Base-by-base conservation (phyloP, 2,113 vertebrate species). In the Megatriorchis doriae region DNA sequence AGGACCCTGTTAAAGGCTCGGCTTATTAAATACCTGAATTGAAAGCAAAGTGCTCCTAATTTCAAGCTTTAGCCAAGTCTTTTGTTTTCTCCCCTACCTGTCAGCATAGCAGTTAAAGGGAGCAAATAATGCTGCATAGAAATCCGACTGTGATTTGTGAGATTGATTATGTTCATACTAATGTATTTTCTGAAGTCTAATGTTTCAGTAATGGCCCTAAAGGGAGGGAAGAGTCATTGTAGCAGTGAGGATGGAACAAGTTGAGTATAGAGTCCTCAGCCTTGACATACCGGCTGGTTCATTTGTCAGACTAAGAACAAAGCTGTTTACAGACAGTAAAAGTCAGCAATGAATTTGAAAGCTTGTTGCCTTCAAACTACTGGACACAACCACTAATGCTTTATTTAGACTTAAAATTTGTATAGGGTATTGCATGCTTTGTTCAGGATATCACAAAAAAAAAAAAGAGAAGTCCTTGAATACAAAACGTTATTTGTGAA, bases 271-370 rank as follows among this genome's bases (percentile, higher is more conserved):
- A 88, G 81, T 86, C 84, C 87, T 97, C 97, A 94, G 81, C 95
- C 96, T 97, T 97, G 92, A 96, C 88, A 48, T 73, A 81, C 50
- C 16, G 13, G 21, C 95, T 93, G 87, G 92, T 91, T 98, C 96
- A 87, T 98, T 97, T 97, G 82, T 97, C 95, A 98, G 87, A 82
- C 58, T 56, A 77, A 90, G 95, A 98, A 96, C 81, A 96, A 96
- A 97, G 94, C 78, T 96, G 71, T 97, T 97, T 97, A 96, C 67
- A 90, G 93, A 88, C 70, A 92, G 94, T 80, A 71, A 70, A 96
- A 96, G 83, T 68, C 59, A 26, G 82, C 94, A 70, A 75, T 93
- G 86, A 65, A 88, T 97, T 92, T 94, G 82, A 97, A 97, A 94
- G 81, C 84, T 65, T 79, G 38, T 81, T 92, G 71, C 91, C 83